Percentiles rank a stretch among this genome's conserved stretches.
Conservation (phyloP, 2,797 vertebrate genomes). For the Lepus townsendii region DNA sequence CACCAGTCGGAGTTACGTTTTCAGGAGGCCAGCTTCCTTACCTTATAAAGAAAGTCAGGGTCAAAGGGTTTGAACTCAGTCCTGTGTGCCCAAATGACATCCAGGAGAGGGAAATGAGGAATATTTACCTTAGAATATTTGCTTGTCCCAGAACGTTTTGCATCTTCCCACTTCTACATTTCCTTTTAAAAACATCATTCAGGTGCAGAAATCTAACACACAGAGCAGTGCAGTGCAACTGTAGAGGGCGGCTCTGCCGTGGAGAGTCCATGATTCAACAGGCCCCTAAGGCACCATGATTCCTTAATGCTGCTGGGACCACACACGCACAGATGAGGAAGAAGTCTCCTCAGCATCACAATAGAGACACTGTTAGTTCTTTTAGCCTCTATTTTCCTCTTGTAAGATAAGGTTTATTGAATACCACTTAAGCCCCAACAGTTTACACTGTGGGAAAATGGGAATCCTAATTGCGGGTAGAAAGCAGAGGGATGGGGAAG, state of each 20-base stretch:
- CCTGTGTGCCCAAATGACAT: not conserved
- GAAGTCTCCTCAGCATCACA: not conserved
- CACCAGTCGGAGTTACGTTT: not conserved
- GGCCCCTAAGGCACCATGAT: not conserved
- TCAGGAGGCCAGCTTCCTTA: not conserved
- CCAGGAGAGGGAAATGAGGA: not conserved
- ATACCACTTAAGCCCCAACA: not conserved
- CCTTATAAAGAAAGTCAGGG: not conserved
- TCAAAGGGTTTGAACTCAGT: not conserved
- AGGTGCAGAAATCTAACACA: slow-evolving; percentile 5
- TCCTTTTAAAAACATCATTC: slow-evolving; percentile 36
- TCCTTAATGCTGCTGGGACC: not conserved
- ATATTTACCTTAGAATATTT: slow-evolving; percentile 4
- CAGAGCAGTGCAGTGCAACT: slow-evolving; percentile 19
- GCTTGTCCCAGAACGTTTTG: not conserved
- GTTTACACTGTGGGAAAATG: not conserved
- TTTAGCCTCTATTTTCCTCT: not conserved
- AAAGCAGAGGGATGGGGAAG: not conserved
- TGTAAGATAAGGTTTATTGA: not conserved
- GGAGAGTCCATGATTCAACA: not conserved
- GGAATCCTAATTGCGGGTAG: not conserved
- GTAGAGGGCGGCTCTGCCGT: slow-evolving; percentile 45
- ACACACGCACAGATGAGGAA: not conserved
- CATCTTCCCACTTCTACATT: not conserved
- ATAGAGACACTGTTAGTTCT: not conserved